Conservation (phyloP, 2,888 invertebrate species). For the Micoletzkya japonica region DNA sequence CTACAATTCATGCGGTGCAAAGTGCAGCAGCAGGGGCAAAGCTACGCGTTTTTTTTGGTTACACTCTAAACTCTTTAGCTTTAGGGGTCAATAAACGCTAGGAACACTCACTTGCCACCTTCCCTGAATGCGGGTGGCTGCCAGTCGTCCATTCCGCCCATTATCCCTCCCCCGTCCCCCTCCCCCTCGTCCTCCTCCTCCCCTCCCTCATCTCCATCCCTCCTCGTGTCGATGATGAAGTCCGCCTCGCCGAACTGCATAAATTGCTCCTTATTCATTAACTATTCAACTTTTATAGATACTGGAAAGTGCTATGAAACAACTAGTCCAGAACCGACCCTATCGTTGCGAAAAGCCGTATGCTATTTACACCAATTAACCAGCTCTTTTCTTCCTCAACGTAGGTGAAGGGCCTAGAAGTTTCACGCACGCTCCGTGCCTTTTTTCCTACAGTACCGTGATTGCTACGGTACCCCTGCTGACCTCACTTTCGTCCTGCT, state of each 20-base stretch:
- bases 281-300: background rate
- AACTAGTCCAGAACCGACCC: too few species aligned
- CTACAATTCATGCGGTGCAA: too few species aligned
- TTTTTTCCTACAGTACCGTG: background rate
- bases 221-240: conserved; percentile 41
- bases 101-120: background rate
- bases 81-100: background rate
- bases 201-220: conserved; percentile 4
- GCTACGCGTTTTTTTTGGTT: too few species aligned
- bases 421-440: too few species aligned
- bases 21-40: too few species aligned
- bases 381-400: too few species aligned
- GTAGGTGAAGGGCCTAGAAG: too few species aligned
- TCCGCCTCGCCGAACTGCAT: conserved; percentile 41
- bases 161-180: background rate
- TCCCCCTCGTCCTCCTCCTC: conserved; percentile 12
- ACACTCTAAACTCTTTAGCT: too few species aligned
- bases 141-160: conserved; percentile 6
- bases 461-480: background rate
- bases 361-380: too few species aligned
- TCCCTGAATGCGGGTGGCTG: background rate
- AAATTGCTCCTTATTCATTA: background rate
- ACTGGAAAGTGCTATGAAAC: too few species aligned
- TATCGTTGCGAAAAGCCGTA: too few species aligned
- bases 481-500: conserved; percentile 29